A percentile compares a stretch with the other conserved stretches of the same genome.
Conservation (phyloP, 2,888 invertebrate species). For the Ophion ellenae region DNA sequence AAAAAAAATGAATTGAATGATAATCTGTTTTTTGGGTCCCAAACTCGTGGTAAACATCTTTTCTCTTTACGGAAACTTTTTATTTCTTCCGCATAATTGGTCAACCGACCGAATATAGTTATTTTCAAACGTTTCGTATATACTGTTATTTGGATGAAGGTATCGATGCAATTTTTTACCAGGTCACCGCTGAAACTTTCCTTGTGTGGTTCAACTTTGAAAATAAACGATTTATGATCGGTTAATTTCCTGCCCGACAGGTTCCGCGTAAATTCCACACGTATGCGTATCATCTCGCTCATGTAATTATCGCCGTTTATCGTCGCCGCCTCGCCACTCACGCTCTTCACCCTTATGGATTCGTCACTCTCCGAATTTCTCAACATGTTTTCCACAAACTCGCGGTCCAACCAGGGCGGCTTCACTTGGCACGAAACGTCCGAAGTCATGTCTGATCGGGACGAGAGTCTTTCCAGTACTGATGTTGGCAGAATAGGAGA, state of each 20-base stretch:
- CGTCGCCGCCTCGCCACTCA: constrained; percentile 75
- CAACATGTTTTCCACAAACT: constrained; percentile 75
- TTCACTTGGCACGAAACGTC: no score
- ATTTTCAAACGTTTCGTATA: no score
- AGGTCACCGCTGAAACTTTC: constrained; percentile 80
- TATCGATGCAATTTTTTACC: constrained; percentile 67
- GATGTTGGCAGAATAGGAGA: no score
- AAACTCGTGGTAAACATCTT: no score
- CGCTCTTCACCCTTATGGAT: constrained; percentile 27
- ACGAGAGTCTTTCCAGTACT: no score
- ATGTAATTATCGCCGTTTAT: constrained; percentile 80
- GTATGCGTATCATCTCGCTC: constrained; percentile 76
- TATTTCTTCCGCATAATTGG: no score
- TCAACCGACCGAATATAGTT: no score
- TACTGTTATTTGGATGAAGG: no score
- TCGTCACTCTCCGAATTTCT: constrained; percentile 72
- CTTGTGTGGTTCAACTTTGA: constrained; percentile 82
- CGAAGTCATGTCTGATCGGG: neutral
- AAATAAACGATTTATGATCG: constrained; percentile 74
- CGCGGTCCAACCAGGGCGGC: constrained; percentile 2
- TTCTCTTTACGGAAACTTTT: no score
- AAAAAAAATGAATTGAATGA: no score
- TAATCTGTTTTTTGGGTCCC: no score
- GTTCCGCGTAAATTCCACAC: constrained; percentile 68
- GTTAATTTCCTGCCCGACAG: constrained; percentile 58